phyloP scores from a whole-genome alignment of 2,113 vertebrate species.

The Salvator merianae region DNA sequence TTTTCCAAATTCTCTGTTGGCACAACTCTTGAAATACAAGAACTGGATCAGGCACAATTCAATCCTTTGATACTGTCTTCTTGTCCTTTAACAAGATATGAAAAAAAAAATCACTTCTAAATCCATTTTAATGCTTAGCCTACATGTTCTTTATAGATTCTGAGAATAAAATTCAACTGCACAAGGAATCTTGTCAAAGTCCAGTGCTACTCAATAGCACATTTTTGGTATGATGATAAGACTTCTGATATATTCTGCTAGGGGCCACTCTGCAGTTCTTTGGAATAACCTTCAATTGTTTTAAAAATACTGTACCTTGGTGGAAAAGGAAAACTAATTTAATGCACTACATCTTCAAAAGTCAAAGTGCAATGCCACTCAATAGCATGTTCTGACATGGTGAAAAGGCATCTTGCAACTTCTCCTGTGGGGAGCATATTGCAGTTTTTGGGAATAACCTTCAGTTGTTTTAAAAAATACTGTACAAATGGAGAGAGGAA shows the following conservation, averaged over 20 bases:
- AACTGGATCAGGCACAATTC: neutral
- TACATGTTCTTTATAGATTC: slow-evolving; percentile 56
- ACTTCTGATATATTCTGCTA: slow-evolving; percentile 56
- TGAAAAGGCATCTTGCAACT: slow-evolving; percentile 61
- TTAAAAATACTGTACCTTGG: slow-evolving; percentile 39
- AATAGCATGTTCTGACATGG: slow-evolving; percentile 55
- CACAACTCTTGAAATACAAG: neutral
- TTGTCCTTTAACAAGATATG: slow-evolving; percentile 28
- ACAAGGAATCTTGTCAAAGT: slow-evolving; percentile 60
- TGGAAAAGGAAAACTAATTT: slow-evolving; percentile 2
- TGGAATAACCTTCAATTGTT: slow-evolving; percentile 55
- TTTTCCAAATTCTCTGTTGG: slow-evolving; percentile 11
- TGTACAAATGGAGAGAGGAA: neutral
- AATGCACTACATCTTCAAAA: neutral
- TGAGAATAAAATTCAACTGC: slow-evolving; percentile 57
- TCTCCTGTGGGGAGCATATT: slow-evolving; percentile 57
- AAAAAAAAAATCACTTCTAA: slow-evolving; percentile 9
- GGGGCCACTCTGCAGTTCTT: slow-evolving; percentile 54
- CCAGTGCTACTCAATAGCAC: slow-evolving; percentile 53
- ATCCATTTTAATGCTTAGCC: slow-evolving; percentile 53
- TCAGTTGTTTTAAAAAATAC: slow-evolving; percentile 51
- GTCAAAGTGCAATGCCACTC: slow-evolving; percentile 42
- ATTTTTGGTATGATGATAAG: slow-evolving; percentile 60
- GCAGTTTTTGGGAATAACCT: slow-evolving; percentile 53
- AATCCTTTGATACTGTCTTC: slow-evolving; percentile 21